Conservation (phyloP, 23 tunicate species). For the Halocynthia aurantium region DNA sequence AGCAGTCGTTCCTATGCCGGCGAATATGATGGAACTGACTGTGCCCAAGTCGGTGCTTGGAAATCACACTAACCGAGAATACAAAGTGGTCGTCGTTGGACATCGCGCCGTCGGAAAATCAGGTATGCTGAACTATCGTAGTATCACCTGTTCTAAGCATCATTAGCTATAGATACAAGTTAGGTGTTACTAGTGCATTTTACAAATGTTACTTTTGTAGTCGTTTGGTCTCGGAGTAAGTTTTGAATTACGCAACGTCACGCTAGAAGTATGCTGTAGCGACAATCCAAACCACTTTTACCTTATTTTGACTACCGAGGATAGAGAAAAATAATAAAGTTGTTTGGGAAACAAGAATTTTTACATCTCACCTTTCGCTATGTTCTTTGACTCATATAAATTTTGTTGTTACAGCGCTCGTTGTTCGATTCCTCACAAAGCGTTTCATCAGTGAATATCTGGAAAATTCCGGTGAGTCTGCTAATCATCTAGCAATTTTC, state of each 20-base stretch:
- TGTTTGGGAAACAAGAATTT: too few relatives aligned
- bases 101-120: slow-evolving; percentile 93
- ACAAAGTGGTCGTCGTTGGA: slow-evolving; percentile 80
- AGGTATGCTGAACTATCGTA: slow-evolving; percentile 30
- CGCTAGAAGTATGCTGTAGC: too few relatives aligned
- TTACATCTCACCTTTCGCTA: too few relatives aligned
- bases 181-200: too few relatives aligned
- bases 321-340: too few relatives aligned
- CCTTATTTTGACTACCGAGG: too few relatives aligned
- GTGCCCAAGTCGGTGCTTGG: slow-evolving; percentile 14
- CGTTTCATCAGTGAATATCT: slow-evolving; percentile 92
- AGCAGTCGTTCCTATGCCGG: background rate
- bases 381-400: too few relatives aligned
- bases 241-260: too few relatives aligned
- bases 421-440: slow-evolving; percentile 80
- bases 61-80: slow-evolving; percentile 23
- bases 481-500: background rate
- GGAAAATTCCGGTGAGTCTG: slow-evolving; percentile 68
- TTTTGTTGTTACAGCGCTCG: slow-evolving; percentile 66
- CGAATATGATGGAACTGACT: slow-evolving; percentile 2
- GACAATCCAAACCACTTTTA: too few relatives aligned
- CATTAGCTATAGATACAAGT: too few relatives aligned
- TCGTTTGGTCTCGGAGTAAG: too few relatives aligned
- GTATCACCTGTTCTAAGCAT: background rate
- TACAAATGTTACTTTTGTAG: too few relatives aligned